A percentile compares a stretch with the other conserved stretches of the same genome.
These are phyloP conservation scores for Platycercus adscitus DNA, from an alignment of 2,113 vertebrate species.

Conservation along the genomic window DNA sequence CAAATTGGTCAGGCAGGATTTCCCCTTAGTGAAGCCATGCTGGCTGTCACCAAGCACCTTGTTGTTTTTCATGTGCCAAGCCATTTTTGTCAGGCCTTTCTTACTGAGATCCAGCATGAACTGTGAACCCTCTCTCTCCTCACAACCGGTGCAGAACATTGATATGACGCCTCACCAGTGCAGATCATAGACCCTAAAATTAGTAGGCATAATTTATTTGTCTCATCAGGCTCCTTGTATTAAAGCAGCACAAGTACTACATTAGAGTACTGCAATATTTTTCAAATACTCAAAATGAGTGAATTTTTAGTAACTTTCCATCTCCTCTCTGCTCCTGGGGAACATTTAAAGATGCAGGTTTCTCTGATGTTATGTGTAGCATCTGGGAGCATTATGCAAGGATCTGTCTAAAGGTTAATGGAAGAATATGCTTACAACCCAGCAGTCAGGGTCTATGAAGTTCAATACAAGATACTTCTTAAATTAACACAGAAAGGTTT, in stretches of 20 bases:
- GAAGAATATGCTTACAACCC: neutral
- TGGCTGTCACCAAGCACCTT: too few relatives aligned
- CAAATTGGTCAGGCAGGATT: too few relatives aligned
- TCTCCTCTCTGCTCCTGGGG: neutral
- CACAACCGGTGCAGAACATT: neutral
- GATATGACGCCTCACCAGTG: neutral
- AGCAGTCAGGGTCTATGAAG: neutral
- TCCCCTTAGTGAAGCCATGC: too few relatives aligned
- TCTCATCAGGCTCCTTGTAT: neutral
- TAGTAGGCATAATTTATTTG: neutral
- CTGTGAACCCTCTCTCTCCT: neutral
- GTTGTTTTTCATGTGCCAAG: neutral
- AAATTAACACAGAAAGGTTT: neutral
- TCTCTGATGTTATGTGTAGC: neutral
- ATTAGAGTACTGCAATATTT: neutral
- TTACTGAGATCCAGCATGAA: neutral
- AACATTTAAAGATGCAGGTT: neutral
- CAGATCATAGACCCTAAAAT: neutral
- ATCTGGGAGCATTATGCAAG: neutral
- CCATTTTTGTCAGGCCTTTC: neutral
- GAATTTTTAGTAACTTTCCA: neutral
- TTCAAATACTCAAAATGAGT: neutral
- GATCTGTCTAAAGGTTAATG: constrained; percentile 1
- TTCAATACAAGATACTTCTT: neutral
- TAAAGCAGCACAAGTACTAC: neutral